Evolutionary conservation across 2,797 vertebrate species (phyloP).

Genomic region (Rousettus madagascariensis): DNA sequence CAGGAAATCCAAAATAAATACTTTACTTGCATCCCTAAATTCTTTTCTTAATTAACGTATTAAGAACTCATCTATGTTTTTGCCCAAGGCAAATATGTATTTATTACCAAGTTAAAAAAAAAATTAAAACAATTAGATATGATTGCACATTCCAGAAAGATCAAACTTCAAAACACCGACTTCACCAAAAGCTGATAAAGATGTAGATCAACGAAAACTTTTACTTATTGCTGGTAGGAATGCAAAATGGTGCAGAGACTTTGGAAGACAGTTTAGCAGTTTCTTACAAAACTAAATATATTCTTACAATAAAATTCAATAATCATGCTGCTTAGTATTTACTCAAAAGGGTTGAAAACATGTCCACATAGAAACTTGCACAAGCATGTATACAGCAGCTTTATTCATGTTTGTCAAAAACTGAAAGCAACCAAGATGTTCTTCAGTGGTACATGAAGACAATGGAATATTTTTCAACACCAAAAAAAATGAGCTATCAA

Average conservation of each 20-base stretch:
- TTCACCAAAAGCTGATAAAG: not conserved
- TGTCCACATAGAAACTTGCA: not conserved
- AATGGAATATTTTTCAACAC: not conserved
- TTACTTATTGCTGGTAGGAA: not conserved
- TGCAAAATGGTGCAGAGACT: not conserved
- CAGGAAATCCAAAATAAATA: not conserved
- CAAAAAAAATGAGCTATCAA: not conserved
- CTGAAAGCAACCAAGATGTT: not conserved
- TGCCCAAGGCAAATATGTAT: not conserved
- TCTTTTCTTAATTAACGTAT: not conserved
- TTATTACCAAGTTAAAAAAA: not conserved
- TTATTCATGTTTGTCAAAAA: not conserved
- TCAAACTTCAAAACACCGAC: not conserved
- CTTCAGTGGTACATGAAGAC: not conserved
- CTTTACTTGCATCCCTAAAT: not conserved
- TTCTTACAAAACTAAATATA: not conserved
- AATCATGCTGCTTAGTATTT: not conserved
- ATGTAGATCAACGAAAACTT: not conserved
- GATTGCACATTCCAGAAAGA: not conserved
- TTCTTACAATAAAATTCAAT: not conserved
- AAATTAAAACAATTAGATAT: not conserved
- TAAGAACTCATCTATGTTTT: not conserved
- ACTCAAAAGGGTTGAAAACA: not conserved
- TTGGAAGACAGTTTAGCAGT: not conserved
- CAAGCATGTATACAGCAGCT: not conserved